Conservation (phyloP, 2,888 invertebrate species). For the Odontomyia ornata region DNA sequence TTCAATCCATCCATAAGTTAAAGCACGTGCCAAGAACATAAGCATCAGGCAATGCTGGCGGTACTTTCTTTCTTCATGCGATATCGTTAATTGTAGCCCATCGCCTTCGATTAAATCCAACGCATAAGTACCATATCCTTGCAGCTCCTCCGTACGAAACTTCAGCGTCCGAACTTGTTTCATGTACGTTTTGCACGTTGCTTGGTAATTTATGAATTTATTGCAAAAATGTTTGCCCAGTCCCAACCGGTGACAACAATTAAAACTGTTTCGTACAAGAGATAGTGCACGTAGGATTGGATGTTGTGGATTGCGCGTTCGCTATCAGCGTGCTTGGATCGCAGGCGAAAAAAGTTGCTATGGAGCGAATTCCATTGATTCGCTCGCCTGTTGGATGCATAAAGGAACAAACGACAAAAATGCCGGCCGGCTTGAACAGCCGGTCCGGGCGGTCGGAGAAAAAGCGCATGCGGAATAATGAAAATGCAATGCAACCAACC, state of each 20-base stretch:
- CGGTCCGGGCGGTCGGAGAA: conserved; percentile 29
- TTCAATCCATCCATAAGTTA: conserved; percentile 21
- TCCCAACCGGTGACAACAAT: conserved; percentile 38
- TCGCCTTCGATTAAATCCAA: conserved; percentile 33
- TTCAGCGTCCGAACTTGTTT: conserved; percentile 12
- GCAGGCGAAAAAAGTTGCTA: conserved; percentile 36
- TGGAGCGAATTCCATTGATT: conserved; percentile 30
- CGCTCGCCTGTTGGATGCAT: neutral
- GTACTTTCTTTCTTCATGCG: conserved; percentile 30
- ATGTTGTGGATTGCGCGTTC: neutral
- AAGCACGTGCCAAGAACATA: conserved; percentile 42
- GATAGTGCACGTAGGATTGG: conserved; percentile 11
- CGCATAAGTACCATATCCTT: neutral
- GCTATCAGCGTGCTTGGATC: neutral
- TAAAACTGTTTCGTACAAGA: conserved; percentile 33
- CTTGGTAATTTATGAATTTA: conserved; percentile 41
- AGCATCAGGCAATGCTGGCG: neutral
- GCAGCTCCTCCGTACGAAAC: neutral
- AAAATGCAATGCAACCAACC: conserved; percentile 34
- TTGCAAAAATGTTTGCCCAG: conserved; percentile 29
- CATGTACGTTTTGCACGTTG: conserved; percentile 8
- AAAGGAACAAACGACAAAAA: conserved; percentile 16
- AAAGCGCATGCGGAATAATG: conserved; percentile 24
- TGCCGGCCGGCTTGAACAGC: conserved; percentile 22
- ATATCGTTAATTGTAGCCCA: conserved; percentile 39